These are phyloP conservation scores for Brenthis hecate DNA, from an alignment of 2,888 invertebrate genomes.

Conservation along the genomic window DNA sequence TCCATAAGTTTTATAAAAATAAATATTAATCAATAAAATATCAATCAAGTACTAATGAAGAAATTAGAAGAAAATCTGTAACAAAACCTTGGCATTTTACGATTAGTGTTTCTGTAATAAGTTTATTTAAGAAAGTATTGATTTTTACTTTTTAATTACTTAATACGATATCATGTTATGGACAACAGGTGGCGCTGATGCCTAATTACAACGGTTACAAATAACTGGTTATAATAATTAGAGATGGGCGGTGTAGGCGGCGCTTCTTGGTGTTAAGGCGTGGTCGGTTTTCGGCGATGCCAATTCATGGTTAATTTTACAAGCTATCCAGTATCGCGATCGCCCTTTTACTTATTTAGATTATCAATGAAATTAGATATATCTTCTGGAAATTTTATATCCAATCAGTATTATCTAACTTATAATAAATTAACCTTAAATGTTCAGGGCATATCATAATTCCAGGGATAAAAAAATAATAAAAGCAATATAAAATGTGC, in stretches of 20 bases:
- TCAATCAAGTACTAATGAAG: too few relatives aligned
- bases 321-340: constrained; percentile 45
- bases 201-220: constrained; percentile 71
- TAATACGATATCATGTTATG: constrained; percentile 17
- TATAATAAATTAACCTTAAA: too few relatives aligned
- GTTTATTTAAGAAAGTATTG: too few relatives aligned
- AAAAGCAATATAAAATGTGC: background rate
- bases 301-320: constrained; percentile 54
- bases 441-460: too few relatives aligned
- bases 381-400: background rate
- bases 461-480: too few relatives aligned
- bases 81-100: too few relatives aligned
- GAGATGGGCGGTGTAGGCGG: constrained; percentile 75
- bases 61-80: too few relatives aligned
- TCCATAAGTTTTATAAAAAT: too few relatives aligned
- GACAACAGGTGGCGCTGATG: constrained; percentile 70
- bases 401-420: background rate
- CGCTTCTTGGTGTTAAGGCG: constrained; percentile 50
- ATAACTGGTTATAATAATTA: constrained; percentile 81
- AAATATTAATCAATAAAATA: too few relatives aligned
- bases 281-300: constrained; percentile 58
- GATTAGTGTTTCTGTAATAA: too few relatives aligned
- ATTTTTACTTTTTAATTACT: constrained; percentile 8
- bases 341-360: constrained; percentile 25
- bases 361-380: constrained; percentile 10